These are phyloP conservation scores for Emydoidea blandingii DNA, from an alignment of 2,797 vertebrate genomes.

Conservation along the genomic window DNA sequence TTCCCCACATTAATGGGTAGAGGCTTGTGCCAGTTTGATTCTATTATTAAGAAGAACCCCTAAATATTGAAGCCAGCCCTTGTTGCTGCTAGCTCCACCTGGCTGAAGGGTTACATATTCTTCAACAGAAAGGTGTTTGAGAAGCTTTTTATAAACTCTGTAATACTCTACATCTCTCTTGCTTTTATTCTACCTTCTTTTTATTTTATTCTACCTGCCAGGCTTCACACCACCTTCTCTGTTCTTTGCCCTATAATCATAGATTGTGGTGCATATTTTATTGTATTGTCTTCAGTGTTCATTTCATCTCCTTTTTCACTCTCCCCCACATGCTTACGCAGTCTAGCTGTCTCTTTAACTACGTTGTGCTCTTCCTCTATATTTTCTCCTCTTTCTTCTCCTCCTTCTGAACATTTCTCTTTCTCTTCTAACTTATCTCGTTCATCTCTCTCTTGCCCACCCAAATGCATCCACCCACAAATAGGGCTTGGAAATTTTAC, in stretches of 20 bases:
- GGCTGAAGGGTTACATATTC: background rate
- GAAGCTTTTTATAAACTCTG: background rate
- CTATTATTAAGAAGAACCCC: no score
- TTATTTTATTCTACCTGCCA: background rate
- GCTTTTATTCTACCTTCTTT: background rate
- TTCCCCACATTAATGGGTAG: background rate
- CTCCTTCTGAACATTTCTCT: background rate
- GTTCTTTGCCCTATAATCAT: background rate
- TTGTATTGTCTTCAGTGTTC: background rate
- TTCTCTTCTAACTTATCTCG: background rate
- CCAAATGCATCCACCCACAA: accelerated
- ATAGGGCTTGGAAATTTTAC: background rate
- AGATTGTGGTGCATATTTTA: background rate
- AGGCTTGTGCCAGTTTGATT: background rate
- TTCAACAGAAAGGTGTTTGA: background rate
- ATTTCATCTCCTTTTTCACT: background rate
- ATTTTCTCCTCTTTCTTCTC: background rate
- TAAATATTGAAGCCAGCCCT: background rate
- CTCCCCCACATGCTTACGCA: background rate
- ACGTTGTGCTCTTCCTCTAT: background rate
- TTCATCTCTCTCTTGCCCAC: background rate
- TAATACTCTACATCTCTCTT: background rate
- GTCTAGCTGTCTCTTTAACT: no score
- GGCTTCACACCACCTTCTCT: background rate
- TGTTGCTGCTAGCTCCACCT: background rate